Base-by-base conservation (phyloP, 1,140 invertebrate species). In the Anoplolepis gracilipes region DNA sequence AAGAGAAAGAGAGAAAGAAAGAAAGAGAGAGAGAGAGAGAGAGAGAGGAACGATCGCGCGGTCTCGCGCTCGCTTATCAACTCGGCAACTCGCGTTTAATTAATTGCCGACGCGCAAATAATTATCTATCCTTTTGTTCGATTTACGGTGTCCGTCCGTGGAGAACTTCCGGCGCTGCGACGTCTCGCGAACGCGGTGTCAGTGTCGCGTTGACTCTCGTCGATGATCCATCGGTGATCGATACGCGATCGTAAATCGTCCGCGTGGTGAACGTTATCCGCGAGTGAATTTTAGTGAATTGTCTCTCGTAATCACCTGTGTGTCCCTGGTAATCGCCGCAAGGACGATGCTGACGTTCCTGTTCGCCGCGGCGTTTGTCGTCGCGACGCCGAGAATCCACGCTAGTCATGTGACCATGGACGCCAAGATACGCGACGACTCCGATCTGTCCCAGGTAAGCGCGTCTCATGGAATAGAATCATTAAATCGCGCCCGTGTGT, bases 371-470 rank as follows among this genome's bases (percentile, higher is more conserved):
- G 39, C 92, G 64, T 22, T 92, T 33, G 49, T 88, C 62, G 70
- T 69, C 16, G 75, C 85, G 46, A 49, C 46, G 46, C 46, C 46
- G 78, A 73, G 69, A 46, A 84, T 84, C 88, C 69, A 64, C 42
- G 91, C 90, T 64, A 91, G 46, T 64, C 87, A 84, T 19, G 85
- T 85, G 70, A 92, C 93, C 11, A 93, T 95, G n/a, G 92, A 94
- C 65, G 92, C 90, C 25, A 95, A 92, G 91, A 94, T 95, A 39
- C 91, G 93, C 30, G 92, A 93, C 25, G 94, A 95, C 85, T 84
- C 92, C 64, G 92, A 95, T 67, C 92, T 95, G 69, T 95, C 94
- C 70, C 91, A 95, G 94, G 94, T 95, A 77, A 87, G 70, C 7
- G 70, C 7, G 28, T 25, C 36, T 49, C 46, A 16, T 28, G n/a